Percentiles rank a stretch among this genome's conserved stretches.
phyloP scores from a whole-genome alignment of 1,140 invertebrate genomes.

The Dufourea novaeangliae region DNA sequence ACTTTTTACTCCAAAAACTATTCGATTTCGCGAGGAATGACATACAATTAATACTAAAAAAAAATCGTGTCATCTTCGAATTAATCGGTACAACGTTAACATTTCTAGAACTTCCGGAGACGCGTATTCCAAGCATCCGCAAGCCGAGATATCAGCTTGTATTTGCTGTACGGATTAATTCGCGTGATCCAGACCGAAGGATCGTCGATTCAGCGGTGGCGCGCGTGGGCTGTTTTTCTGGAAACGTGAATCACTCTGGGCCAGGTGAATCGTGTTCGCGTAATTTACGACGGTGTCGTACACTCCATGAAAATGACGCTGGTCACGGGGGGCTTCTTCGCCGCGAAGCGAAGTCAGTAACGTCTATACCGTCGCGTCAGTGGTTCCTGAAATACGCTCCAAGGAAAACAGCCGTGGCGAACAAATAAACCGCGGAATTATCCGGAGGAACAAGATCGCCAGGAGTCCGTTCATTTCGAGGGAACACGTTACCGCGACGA shows the following conservation, averaged over 20 bases:
- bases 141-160: neutral
- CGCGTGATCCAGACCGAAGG: neutral
- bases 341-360: slow-evolving; percentile 9
- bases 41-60: too few relatives aligned
- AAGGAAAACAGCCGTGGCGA: neutral
- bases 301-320: neutral
- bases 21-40: too few relatives aligned
- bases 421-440: neutral
- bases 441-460: neutral
- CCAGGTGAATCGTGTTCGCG: slow-evolving; percentile 16
- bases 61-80: too few relatives aligned
- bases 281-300: slow-evolving; percentile 19
- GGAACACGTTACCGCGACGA: neutral
- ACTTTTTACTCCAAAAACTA: too few relatives aligned
- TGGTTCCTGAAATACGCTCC: neutral
- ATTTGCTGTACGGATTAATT: slow-evolving; percentile 3
- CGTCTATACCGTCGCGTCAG: neutral
- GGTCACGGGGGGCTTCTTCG: neutral
- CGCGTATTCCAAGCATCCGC: too few relatives aligned
- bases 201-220: too few relatives aligned
- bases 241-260: slow-evolving; percentile 21
- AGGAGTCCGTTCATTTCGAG: neutral
- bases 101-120: too few relatives aligned
- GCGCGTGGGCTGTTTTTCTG: slow-evolving; percentile 2
- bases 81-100: too few relatives aligned